Percentiles rank a stretch among this genome's conserved stretches.
Conservation (phyloP, 2,113 vertebrate genomes). For the Myxocyprinus asiaticus region DNA sequence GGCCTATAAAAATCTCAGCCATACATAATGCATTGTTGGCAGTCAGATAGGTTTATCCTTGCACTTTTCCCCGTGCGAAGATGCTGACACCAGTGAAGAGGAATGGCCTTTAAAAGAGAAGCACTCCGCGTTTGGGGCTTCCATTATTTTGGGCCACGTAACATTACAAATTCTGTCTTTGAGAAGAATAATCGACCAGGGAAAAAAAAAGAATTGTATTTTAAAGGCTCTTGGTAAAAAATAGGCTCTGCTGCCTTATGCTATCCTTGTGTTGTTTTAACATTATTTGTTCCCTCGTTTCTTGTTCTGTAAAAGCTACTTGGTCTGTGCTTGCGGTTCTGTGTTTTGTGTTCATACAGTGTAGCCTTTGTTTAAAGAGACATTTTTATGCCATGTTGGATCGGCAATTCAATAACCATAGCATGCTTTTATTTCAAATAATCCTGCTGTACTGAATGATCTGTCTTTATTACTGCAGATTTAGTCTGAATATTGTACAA, state of each 20-base stretch:
- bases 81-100: conserved; percentile 38
- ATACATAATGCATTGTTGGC: conserved; percentile 56
- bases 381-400: conserved; percentile 18
- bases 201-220: background rate
- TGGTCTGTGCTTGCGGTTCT: background rate
- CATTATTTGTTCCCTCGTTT: background rate
- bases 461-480: background rate
- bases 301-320: background rate
- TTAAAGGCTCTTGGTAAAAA: background rate
- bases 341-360: conserved; percentile 16
- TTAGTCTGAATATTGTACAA: conserved; percentile 1
- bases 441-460: background rate
- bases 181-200: conserved; percentile 28
- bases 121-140: conserved; percentile 10
- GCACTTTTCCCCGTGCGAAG: conserved; percentile 38
- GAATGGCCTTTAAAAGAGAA: conserved; percentile 55
- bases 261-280: background rate
- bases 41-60: conserved; percentile 54
- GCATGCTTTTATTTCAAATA: conserved; percentile 22
- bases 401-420: conserved; percentile 22
- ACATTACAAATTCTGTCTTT: background rate
- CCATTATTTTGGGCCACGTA: background rate
- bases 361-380: conserved; percentile 2
- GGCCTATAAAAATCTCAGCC: conserved; percentile 47
- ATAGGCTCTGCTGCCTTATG: background rate